A percentile compares a stretch with the other conserved stretches of the same genome.
phyloP scores from a whole-genome alignment of 2,113 vertebrate genomes.

The Herpailurus yagouaroundi region DNA sequence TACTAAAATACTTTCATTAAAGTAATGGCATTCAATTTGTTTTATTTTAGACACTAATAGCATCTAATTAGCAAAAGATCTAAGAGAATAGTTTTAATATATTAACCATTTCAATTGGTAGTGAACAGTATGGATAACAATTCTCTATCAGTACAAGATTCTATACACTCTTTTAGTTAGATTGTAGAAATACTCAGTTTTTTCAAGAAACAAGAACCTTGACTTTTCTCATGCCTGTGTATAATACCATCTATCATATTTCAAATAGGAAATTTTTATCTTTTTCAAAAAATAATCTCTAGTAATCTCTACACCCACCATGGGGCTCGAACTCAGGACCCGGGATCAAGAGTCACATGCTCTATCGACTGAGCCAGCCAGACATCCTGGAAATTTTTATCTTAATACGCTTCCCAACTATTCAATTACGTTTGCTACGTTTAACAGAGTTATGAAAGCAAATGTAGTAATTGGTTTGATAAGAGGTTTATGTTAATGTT shows the following conservation, averaged over 20 bases:
- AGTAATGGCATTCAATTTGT: not conserved
- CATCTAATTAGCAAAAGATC: not conserved
- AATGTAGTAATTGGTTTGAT: constrained; percentile 43
- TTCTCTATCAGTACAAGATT: not conserved
- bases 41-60: not conserved
- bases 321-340: not conserved
- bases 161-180: not conserved
- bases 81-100: not conserved
- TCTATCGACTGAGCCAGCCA: not conserved
- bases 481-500: not conserved
- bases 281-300: not conserved
- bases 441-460: constrained; percentile 27
- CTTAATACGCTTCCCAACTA: not conserved
- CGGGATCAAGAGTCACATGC: not conserved
- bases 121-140: not conserved
- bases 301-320: not conserved
- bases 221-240: not conserved
- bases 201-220: not conserved
- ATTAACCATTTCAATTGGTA: not conserved
- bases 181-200: not conserved
- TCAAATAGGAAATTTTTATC: not conserved
- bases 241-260: not conserved
- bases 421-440: not conserved
- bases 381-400: not conserved
- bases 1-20: not conserved